Evolutionary conservation across 92 coral and sea anemone species (phyloP).

Genomic region (Epizoanthus stellaris): DNA sequence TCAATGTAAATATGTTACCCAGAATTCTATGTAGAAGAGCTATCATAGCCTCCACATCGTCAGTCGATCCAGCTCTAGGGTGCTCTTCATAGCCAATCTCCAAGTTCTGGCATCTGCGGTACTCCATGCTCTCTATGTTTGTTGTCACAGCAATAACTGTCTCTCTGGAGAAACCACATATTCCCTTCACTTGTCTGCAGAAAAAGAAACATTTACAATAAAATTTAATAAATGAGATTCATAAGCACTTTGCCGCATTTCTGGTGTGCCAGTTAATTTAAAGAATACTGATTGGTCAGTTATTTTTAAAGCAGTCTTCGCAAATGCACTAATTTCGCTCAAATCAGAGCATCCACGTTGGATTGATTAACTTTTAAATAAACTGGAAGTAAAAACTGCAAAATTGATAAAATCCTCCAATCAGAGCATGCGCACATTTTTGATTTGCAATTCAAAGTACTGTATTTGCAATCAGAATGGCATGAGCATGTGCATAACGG

Average conservation of each 20-base stretch:
- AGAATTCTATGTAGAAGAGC: constrained; percentile 61
- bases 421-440: no score
- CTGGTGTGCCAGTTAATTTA: background rate
- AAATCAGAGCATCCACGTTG: no score
- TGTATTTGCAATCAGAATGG: no score
- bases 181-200: constrained; percentile 61
- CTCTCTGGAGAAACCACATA: constrained; percentile 76
- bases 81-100: constrained; percentile 71
- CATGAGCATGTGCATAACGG: no score
- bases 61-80: constrained; percentile 69
- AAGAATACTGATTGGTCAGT: no score
- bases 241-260: background rate
- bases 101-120: constrained; percentile 50
- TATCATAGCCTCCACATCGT: constrained; percentile 72
- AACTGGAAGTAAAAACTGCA: no score
- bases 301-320: no score
- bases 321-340: no score
- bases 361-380: no score
- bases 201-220: background rate
- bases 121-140: constrained; percentile 74
- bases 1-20: constrained; percentile 64
- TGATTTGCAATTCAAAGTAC: no score
- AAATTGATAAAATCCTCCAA: no score
- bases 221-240: background rate
- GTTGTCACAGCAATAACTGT: constrained; percentile 74